A percentile compares a stretch with the other conserved stretches of the same genome.
Conservation (phyloP, 2,113 vertebrate species). For the Antidorcas marsupialis region DNA sequence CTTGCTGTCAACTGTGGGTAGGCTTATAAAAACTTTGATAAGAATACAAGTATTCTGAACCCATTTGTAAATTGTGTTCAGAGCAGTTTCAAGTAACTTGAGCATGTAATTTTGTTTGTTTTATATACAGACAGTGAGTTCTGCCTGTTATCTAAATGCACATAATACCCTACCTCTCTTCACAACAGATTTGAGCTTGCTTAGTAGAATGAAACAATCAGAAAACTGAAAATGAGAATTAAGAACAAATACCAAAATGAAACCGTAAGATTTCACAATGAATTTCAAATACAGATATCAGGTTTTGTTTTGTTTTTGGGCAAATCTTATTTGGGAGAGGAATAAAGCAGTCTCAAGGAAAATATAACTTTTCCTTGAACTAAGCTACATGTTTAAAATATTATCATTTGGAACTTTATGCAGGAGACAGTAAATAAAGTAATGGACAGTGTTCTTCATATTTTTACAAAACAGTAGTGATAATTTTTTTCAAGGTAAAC, state of each 20-base stretch:
- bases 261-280: background rate
- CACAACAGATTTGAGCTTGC: background rate
- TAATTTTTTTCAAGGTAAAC: background rate
- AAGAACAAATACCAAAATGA: conserved; percentile 26
- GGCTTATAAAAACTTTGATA: background rate
- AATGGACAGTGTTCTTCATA: background rate
- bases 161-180: background rate
- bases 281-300: conserved; percentile 8
- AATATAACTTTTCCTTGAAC: background rate
- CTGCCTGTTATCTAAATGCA: background rate
- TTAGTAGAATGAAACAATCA: background rate
- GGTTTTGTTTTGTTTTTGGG: background rate
- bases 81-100: background rate
- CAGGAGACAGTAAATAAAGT: background rate
- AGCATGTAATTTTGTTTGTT: background rate
- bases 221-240: conserved; percentile 23
- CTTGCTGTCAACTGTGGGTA: background rate
- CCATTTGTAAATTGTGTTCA: background rate
- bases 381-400: background rate
- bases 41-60: background rate
- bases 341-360: background rate
- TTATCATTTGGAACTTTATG: background rate
- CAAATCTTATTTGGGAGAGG: background rate
- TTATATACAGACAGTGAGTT: background rate
- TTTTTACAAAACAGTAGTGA: background rate